A percentile compares a stretch with the other conserved stretches of the same genome.
phyloP scores from a whole-genome alignment of 2,113 vertebrate species.

The human region DNA sequence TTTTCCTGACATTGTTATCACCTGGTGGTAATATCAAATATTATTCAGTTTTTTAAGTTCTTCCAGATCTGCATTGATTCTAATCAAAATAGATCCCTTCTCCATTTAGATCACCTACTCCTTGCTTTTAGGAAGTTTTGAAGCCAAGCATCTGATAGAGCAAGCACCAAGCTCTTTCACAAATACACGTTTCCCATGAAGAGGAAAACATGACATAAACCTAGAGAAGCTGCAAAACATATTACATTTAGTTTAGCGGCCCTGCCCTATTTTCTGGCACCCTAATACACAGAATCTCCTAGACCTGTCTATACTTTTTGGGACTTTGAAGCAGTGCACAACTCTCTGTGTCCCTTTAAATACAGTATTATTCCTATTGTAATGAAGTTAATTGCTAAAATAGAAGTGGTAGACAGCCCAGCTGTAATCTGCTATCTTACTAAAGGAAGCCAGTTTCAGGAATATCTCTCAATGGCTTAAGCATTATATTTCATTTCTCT shows the following conservation, averaged over 20 bases:
- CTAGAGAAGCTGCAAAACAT: not conserved
- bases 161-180: not conserved
- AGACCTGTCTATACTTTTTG: not conserved
- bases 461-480: slow-evolving; percentile 38
- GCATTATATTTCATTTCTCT: slow-evolving; percentile 15
- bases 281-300: not conserved
- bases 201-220: not conserved
- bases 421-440: slow-evolving; percentile 46
- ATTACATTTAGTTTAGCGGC: not conserved
- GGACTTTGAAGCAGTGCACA: not conserved
- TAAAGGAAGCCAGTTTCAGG: slow-evolving; percentile 33
- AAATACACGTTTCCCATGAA: not conserved
- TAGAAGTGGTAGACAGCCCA: slow-evolving; percentile 67
- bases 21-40: not conserved
- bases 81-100: not conserved
- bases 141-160: not conserved
- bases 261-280: not conserved
- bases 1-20: not conserved
- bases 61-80: not conserved
- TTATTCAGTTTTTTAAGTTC: not conserved
- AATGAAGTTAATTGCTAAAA: slow-evolving; percentile 52
- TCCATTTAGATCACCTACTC: not conserved
- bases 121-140: not conserved
- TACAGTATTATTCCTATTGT: not conserved
- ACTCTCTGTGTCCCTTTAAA: not conserved